These are phyloP conservation scores for Leptatherina wallacei DNA, from an alignment of 2,797 vertebrate species.

Conservation along the genomic window DNA sequence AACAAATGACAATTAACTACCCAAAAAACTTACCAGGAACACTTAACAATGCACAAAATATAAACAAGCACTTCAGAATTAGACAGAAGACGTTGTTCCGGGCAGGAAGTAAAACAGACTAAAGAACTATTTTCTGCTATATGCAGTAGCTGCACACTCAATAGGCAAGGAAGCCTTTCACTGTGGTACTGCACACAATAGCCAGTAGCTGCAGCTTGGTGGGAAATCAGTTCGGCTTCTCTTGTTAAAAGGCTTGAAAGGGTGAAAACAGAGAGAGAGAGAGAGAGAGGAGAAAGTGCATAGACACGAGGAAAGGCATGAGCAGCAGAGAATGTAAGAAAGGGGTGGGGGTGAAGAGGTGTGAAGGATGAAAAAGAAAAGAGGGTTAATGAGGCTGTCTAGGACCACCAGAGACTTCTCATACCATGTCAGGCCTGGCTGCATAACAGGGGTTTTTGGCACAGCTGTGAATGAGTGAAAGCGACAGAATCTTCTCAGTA, in stretches of 20 bases:
- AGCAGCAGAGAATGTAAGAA: constrained; percentile 27
- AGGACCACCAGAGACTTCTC: constrained; percentile 62
- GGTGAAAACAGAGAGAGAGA: constrained; percentile 37
- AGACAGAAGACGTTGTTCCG: neutral
- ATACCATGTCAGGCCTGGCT: constrained; percentile 47
- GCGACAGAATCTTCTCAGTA: constrained; percentile 43
- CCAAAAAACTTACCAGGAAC: neutral
- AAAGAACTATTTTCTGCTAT: constrained; percentile 33
- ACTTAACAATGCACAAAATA: neutral
- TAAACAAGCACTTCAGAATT: neutral
- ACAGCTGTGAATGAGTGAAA: constrained; percentile 38
- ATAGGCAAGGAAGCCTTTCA: constrained; percentile 57
- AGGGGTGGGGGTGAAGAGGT: constrained; percentile 1
- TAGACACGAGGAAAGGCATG: constrained; percentile 43
- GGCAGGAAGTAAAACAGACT: neutral
- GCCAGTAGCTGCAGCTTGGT: constrained; percentile 63
- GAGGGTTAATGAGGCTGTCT: constrained; percentile 66
- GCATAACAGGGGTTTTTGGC: constrained; percentile 42
- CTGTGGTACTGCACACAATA: constrained; percentile 57
- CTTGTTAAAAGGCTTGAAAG: constrained; percentile 69
- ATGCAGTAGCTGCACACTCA: constrained; percentile 48
- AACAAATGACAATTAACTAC: neutral
- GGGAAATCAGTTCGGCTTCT: constrained; percentile 69
- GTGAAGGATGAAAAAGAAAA: constrained; percentile 50
- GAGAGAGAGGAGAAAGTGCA: constrained; percentile 32